Percentiles rank a stretch among this genome's conserved stretches.
Evolutionary conservation across 2,797 vertebrate species (phyloP).

Genomic region (Sternarchorhynchus goeldii): DNA sequence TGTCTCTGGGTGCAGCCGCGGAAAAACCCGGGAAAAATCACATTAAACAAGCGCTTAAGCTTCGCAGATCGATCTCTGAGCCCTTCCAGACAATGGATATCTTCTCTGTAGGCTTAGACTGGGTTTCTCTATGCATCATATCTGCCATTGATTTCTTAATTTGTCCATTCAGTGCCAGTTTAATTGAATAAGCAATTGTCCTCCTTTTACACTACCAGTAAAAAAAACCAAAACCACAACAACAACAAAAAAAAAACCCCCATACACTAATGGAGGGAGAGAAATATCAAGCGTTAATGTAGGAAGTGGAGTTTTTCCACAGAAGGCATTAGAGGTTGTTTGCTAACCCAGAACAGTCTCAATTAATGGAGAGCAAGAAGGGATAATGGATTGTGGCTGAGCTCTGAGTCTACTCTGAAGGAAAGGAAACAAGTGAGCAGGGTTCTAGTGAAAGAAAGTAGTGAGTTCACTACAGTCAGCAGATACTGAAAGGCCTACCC

Average conservation of each 20-base stretch:
- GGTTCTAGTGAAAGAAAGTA: not conserved
- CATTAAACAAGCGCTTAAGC: slow-evolving; percentile 72
- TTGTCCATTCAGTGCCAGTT: slow-evolving; percentile 56
- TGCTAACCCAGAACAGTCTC: slow-evolving; percentile 41
- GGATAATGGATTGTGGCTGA: slow-evolving; percentile 44
- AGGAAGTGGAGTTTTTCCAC: slow-evolving; percentile 46
- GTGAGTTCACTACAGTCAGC: not conserved
- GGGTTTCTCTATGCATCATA: slow-evolving; percentile 53
- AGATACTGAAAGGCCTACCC: slow-evolving; percentile 74
- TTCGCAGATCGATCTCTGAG: slow-evolving; percentile 58
- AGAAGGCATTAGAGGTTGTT: slow-evolving; percentile 43
- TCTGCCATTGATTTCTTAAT: slow-evolving; percentile 61
- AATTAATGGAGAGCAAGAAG: slow-evolving; percentile 32
- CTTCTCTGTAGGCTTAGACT: slow-evolving; percentile 46
- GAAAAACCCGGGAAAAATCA: slow-evolving; percentile 66
- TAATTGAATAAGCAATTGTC: slow-evolving; percentile 60
- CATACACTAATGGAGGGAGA: slow-evolving; percentile 44
- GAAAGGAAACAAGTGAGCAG: not conserved
- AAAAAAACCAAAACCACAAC: slow-evolving; percentile 29
- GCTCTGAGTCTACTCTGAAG: not conserved
- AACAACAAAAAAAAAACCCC: not conserved
- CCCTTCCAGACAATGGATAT: slow-evolving; percentile 47
- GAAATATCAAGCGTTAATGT: slow-evolving; percentile 44
- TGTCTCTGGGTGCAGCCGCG: slow-evolving; percentile 56
- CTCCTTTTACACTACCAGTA: slow-evolving; percentile 54